A percentile compares a stretch with the other conserved stretches of the same genome.
Evolutionary conservation across 2,797 vertebrate species (phyloP).

Genomic region (Coluber constrictor): DNA sequence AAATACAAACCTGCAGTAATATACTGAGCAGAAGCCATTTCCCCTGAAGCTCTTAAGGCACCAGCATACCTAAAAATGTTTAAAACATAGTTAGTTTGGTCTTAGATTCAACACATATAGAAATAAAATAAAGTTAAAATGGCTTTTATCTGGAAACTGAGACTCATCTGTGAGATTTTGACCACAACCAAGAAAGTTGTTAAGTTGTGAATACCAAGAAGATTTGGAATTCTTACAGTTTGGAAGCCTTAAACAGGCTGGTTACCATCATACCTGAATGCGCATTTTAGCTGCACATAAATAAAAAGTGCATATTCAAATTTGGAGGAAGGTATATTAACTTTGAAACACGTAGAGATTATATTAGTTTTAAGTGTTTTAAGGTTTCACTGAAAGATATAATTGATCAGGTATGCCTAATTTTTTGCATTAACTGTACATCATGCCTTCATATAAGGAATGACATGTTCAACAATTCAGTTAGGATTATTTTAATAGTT

Average conservation of each 20-base stretch:
- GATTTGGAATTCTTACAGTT: background rate
- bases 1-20: slow-evolving; percentile 93
- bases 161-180: background rate
- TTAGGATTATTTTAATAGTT: background rate
- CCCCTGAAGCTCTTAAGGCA: slow-evolving; percentile 92
- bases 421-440: background rate
- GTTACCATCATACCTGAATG: background rate
- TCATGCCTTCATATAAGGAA: background rate
- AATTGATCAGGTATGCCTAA: background rate
- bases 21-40: slow-evolving; percentile 94
- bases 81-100: slow-evolving; percentile 20
- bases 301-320: background rate
- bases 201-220: background rate
- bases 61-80: slow-evolving; percentile 84
- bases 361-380: background rate
- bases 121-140: background rate
- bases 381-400: background rate
- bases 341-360: background rate
- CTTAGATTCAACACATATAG: background rate
- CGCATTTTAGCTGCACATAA: background rate
- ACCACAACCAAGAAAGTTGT: background rate
- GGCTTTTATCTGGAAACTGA: background rate
- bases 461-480: background rate
- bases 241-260: background rate
- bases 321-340: background rate